Base-by-base conservation (phyloP, 2,888 invertebrate species). In the Drosophila quinaria region DNA sequence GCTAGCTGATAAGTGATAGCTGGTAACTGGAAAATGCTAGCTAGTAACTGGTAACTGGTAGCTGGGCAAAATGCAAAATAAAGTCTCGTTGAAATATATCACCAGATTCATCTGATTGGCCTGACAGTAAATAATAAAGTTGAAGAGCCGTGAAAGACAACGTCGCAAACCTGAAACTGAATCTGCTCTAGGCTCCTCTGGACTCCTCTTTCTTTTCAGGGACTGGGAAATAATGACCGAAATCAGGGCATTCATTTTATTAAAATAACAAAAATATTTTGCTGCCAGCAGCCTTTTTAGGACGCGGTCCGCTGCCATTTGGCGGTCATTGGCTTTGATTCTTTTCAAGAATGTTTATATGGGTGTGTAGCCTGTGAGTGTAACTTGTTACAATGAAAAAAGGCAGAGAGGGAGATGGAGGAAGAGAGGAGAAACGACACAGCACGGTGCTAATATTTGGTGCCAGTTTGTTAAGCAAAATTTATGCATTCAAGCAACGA, bases 231-330 rank as follows among this genome's bases (percentile, higher is more conserved):
- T 87, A 83, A 87, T 84, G 79, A 74, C 70, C 69, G 76, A 85
- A 85, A 85, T 89, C 85, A 89, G 82, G 75, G 82, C 76, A 65
- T 65, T 74, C 78, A 78, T 87, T 84, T 89, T 89, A 85, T 89
- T 84, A 76, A 89, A 84, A 85, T 81, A 87, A 75, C 81, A 84
- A 73, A 84, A 78, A 84, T 81, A 81, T 78, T 84, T 78, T 78
- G 67, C 66, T 71, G 70, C 74, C 74, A 64, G 69, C 72, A 86
- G 82, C 75, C 70, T 63, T 76, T 88, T 79, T 74, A 71, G 70
- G 70, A 72, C 37, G 41, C 62, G 59, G 31, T 50, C 50, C 60
- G 64, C 39, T 74, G 65, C 65, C 70, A 65, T 74, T 89, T 74
- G 82, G 60, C 70, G 86, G 89, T 89, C 78, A 87, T 73, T 83